Evolutionary conservation across 1,140 invertebrate genomes (phyloP), one percentile per base, ranked within the genome.

Genomic region (Sinonovacula constricta): DNA sequence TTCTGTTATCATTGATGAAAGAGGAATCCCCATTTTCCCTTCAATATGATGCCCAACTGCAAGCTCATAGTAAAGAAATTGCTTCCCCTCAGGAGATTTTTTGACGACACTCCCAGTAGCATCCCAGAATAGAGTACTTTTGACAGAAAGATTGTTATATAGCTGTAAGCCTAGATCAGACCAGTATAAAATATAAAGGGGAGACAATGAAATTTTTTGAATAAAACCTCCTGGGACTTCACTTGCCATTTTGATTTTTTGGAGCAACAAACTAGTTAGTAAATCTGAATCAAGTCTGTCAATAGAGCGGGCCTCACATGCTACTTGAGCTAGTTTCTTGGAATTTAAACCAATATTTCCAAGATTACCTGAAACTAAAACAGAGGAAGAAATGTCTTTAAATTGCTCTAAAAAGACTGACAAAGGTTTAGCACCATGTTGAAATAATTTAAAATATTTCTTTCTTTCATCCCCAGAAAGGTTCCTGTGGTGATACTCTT

Each of bases 1-100:
- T 34, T 68, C 66, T 4, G 66, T 31, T 10, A 68, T 18, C 66
- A 68, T 68, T 22, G 66, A 53, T 31, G 45, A 31, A 4, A 68
- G 53, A 4, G 66, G 66, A 2, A 68, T 68, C n/a, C 66, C 66
- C 66, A 68, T 68, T 33, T 34, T 68, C 7, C 49, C 49, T 54
- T 68, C 2, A 3, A 68, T 31, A n/a, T 45, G 66, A 34, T 34
- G 24, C 15, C 10, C 18, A 22, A 68, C 1, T 22, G 49, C 66
- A 15, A 68, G n/a, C n/a, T 68, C 66, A 68, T 68, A 68, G 34
- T 68, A 68, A 12, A 68, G 26, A 31, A 31, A 68, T 14, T 34
- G 2, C 54, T 68, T 68, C 2, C 22, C 33, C 18, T 12, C 2
- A 2, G 53, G 28, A 2, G 45, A 31, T 68, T 68, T 68, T 31